Evolutionary conservation across 1,140 invertebrate species (phyloP), one percentile per base, ranked within the genome.

Genomic region (Temnothorax curvispinosus): DNA sequence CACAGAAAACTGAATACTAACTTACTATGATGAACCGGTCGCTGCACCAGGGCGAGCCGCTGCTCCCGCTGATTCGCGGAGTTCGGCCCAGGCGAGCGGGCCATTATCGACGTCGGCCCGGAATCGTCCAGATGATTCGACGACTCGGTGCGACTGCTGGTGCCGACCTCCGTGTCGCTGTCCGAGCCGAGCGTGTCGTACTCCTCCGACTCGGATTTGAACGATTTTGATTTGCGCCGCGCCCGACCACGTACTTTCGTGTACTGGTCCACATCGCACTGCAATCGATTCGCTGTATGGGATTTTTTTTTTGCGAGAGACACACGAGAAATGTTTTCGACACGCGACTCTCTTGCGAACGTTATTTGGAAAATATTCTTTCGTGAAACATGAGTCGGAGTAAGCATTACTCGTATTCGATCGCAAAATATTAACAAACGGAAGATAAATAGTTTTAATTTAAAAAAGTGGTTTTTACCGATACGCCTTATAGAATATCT

Each of bases 11-110:
- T 87, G 92, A 96, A 96, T 96, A 96, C 96, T 96, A 96, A 96
- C 96, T 96, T 96, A 96, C 96, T 96, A 96, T 96, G 96, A 95
- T 96, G 96, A 95, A 96, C 94, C 94, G 96, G 95, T 94, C 95
- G 96, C 89, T 95, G 94, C 80, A 94, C 93, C 41, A 94, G 91
- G 89, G 95, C 94, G 88, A 95, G 92, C 85, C 94, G 94, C 88
- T 95, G 94, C 88, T 95, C 94, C 76, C 94, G 87, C 71, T 91
- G 93, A 78, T 92, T 93, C 75, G 92, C 93, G 50, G 94, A 93
- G 78, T 94, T 94, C 41, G 93, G 93, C 64, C 94, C 94, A 11
- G 94, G 94, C 13, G 93, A 94, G 32, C 93, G 93, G 67, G 94
- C 92, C 84, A 93, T 93, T 82, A 94, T 93, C 78, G 93, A 94